phyloP scores from a whole-genome alignment of 2,113 vertebrate species.

The Mus pahari region DNA sequence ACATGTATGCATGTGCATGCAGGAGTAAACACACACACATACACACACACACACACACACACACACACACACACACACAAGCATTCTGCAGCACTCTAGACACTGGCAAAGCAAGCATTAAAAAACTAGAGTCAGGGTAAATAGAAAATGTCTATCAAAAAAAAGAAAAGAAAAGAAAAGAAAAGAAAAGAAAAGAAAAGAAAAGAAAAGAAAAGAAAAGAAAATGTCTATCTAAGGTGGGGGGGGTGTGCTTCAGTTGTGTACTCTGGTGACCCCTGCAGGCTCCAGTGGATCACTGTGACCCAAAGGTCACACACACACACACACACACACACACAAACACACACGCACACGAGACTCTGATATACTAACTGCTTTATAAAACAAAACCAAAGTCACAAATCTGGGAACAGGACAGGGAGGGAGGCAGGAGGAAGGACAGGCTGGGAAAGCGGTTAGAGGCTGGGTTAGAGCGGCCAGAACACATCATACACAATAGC shows the following conservation, averaged over 20 bases:
- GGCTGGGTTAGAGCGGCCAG: too few relatives aligned
- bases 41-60: too few relatives aligned
- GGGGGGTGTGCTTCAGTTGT: too few relatives aligned
- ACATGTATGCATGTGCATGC: too few relatives aligned
- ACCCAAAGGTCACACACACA: background rate
- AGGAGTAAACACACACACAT: background rate
- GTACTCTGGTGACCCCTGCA: too few relatives aligned
- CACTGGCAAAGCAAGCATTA: constrained; percentile 12
- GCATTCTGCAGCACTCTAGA: background rate
- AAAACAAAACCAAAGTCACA: background rate
- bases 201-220: background rate
- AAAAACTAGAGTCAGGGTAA: background rate
- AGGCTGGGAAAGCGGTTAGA: too few relatives aligned
- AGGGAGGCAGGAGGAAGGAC: background rate
- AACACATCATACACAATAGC: background rate
- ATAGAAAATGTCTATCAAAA: background rate
- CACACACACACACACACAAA: background rate
- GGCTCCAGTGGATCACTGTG: background rate
- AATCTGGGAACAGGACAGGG: too few relatives aligned
- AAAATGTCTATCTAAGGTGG: background rate
- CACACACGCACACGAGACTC: background rate
- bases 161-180: too few relatives aligned
- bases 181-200: too few relatives aligned
- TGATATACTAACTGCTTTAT: background rate
- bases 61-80: too few relatives aligned